Percentiles rank a stretch among this genome's conserved stretches.
Evolutionary conservation across 2,797 vertebrate genomes (phyloP).

Genomic region (Falco concolor): DNA sequence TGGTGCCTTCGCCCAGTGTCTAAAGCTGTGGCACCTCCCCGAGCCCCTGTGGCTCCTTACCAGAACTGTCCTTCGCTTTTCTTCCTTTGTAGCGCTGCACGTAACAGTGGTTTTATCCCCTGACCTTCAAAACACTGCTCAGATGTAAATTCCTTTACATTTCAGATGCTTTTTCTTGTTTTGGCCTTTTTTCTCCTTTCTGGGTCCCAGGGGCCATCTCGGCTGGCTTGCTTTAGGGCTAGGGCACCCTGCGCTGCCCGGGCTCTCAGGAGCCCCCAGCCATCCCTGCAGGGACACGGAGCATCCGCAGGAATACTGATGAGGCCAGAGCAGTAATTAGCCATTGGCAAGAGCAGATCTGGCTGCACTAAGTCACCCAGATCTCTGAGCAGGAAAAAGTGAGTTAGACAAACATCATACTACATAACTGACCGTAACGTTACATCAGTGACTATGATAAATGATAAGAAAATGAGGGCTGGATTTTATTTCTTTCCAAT

Average conservation of each 20-base stretch:
- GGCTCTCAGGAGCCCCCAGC: background rate
- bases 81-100: background rate
- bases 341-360: background rate
- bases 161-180: no score
- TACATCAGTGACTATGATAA: background rate
- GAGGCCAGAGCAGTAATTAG: background rate
- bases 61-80: background rate
- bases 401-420: background rate
- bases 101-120: background rate
- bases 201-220: background rate
- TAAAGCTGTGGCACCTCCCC: background rate
- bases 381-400: background rate
- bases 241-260: background rate
- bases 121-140: background rate
- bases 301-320: accelerated
- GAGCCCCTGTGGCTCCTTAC: background rate
- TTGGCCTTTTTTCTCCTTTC: background rate
- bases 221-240: no score
- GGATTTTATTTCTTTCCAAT: background rate
- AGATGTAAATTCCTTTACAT: background rate
- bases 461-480: background rate
- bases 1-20: background rate
- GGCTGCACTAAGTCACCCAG: background rate
- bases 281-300: accelerated
- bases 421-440: background rate